A percentile compares a stretch with the other conserved stretches of the same genome.
These are phyloP conservation scores for Drosophila kambysellisi DNA, from an alignment of 2,888 invertebrate species.

Conservation along the genomic window DNA sequence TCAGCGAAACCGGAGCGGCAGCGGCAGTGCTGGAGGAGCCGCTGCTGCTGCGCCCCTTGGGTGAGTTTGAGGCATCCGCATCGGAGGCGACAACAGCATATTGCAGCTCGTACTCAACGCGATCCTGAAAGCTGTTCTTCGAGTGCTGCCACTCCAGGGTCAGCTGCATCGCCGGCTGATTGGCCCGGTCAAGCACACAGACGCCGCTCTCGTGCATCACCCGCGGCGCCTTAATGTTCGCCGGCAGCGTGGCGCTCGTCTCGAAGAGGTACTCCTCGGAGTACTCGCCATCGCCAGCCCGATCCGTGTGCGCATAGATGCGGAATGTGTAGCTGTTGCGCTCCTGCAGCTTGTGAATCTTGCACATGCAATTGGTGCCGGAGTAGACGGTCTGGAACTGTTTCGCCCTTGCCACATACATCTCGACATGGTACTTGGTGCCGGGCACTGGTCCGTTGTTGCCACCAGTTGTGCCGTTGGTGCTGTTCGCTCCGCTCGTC, in stretches of 20 bases:
- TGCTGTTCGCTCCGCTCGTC: conserved; percentile 84
- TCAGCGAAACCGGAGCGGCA: conserved; percentile 45
- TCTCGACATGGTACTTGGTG: conserved; percentile 92
- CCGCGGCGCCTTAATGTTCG: conserved; percentile 90
- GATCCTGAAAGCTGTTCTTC: conserved; percentile 88
- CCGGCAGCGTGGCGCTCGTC: conserved; percentile 93
- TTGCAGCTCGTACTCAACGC: conserved; percentile 91
- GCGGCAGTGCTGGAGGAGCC: conserved; percentile 29
- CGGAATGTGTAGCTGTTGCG: conserved; percentile 93
- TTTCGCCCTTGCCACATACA: conserved; percentile 89
- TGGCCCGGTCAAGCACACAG: conserved; percentile 78
- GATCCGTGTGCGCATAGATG: conserved; percentile 93
- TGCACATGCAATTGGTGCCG: conserved; percentile 91
- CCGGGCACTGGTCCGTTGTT: not conserved
- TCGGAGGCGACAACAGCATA: conserved; percentile 85
- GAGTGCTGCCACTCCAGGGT: conserved; percentile 89
- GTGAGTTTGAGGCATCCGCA: conserved; percentile 30
- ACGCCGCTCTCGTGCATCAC: conserved; percentile 85
- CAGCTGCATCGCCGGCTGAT: conserved; percentile 85
- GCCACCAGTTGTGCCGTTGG: not conserved
- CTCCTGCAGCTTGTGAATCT: conserved; percentile 93
- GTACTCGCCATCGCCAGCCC: conserved; percentile 93
- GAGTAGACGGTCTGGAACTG: conserved; percentile 91
- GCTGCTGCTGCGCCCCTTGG: conserved; percentile 56
- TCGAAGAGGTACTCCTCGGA: conserved; percentile 89